phyloP scores from a whole-genome alignment of 2,113 vertebrate genomes.

The Forbesichthys papilliferus region DNA sequence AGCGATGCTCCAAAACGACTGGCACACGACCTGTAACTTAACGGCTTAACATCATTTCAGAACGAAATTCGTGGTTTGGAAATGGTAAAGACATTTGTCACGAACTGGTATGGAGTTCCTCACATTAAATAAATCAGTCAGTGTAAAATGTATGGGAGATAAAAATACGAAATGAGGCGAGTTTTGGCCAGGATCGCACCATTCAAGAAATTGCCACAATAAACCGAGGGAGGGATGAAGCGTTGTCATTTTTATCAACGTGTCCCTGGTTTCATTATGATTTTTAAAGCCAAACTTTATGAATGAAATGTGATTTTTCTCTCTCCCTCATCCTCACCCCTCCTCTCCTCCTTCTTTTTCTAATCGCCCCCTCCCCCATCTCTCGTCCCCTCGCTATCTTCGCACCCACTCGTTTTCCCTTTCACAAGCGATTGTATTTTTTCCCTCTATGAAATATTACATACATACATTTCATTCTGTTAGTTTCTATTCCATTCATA shows the following conservation, averaged over 20 bases:
- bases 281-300: slow-evolving; percentile 89
- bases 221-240: slow-evolving; percentile 63
- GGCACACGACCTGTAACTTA: slow-evolving; percentile 13
- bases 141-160: slow-evolving; percentile 60
- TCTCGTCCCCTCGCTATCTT: slow-evolving; percentile 56
- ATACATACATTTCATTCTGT: slow-evolving; percentile 31
- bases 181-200: slow-evolving; percentile 65
- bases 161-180: slow-evolving; percentile 70
- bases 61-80: slow-evolving; percentile 48
- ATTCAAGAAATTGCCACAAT: slow-evolving; percentile 56
- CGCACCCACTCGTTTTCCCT: slow-evolving; percentile 56
- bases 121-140: slow-evolving; percentile 61
- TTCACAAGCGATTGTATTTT: slow-evolving; percentile 35
- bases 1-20: slow-evolving; percentile 42
- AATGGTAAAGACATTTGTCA: slow-evolving; percentile 53
- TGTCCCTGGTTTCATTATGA: slow-evolving; percentile 83
- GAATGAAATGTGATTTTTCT: slow-evolving; percentile 85
- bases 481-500: slow-evolving; percentile 77
- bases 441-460: slow-evolving; percentile 36
- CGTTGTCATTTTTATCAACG: slow-evolving; percentile 80
- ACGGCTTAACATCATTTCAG: slow-evolving; percentile 31
- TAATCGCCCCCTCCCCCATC: slow-evolving; percentile 45
- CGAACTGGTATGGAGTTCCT: slow-evolving; percentile 43
- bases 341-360: slow-evolving; percentile 23
- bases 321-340: slow-evolving; percentile 66